Evolutionary conservation across 2,113 vertebrate genomes (phyloP).

Genomic region (human): DNA sequence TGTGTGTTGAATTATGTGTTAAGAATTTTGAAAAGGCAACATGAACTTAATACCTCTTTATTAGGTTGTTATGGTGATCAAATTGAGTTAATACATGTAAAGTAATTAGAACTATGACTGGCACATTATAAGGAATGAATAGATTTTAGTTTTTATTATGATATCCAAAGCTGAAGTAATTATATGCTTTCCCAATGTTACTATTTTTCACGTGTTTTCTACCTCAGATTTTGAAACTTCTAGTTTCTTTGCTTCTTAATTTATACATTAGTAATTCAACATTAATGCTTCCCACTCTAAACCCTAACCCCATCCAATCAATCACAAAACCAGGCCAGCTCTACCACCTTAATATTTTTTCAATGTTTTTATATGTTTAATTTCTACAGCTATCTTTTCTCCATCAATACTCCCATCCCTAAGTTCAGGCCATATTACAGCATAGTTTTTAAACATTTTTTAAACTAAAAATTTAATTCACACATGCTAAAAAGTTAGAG

Average conservation of each 20-base stretch:
- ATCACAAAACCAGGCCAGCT: neutral
- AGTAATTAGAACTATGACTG: neutral
- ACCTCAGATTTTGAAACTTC: neutral
- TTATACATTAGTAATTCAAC: neutral
- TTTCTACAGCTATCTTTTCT: neutral
- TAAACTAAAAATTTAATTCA: neutral
- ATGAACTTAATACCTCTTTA: neutral
- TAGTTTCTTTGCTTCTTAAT: neutral
- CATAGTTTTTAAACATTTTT: neutral
- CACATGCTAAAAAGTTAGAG: neutral
- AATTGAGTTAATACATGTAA: neutral
- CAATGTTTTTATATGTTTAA: neutral
- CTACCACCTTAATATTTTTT: neutral
- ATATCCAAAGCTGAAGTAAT: neutral
- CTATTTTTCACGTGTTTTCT: neutral
- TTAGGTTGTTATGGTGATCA: neutral
- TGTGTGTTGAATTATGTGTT: neutral
- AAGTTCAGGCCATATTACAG: neutral
- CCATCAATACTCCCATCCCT: neutral
- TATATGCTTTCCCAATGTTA: neutral
- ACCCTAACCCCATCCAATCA: too few species aligned
- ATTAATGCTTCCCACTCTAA: fast-evolving
- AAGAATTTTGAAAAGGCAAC: neutral
- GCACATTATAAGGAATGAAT: neutral
- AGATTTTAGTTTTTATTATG: neutral